phyloP scores from a whole-genome alignment of 2,797 vertebrate species.

The Siniperca scherzeri region DNA sequence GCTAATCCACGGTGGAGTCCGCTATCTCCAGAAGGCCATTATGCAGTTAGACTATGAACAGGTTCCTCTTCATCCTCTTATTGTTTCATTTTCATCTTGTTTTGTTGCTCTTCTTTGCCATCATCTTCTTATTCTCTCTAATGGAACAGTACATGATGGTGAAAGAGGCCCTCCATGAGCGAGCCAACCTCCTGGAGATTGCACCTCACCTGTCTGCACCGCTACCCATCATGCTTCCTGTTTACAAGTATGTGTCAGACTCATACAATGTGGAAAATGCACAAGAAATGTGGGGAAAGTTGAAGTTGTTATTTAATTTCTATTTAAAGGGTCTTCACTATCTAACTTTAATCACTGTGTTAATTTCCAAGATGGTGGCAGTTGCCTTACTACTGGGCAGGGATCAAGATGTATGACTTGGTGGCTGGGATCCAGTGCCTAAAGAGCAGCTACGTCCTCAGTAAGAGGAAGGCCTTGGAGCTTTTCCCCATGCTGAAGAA shows the following conservation, averaged over 20 bases:
- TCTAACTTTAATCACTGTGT: not conserved
- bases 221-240: conserved; percentile 97
- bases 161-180: conserved; percentile 96
- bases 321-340: not conserved
- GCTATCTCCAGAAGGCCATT: conserved; percentile 98
- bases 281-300: not conserved
- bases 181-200: conserved; percentile 94
- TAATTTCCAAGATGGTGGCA: conserved; percentile 94
- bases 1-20: conserved; percentile 98
- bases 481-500: conserved; percentile 97
- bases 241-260: conserved; percentile 93
- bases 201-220: conserved; percentile 96
- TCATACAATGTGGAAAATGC: not conserved
- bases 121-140: not conserved
- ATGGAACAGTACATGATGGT: conserved; percentile 94
- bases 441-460: conserved; percentile 95
- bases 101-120: not conserved
- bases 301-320: no score
- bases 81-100: accelerated
- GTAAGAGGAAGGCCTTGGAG: conserved; percentile 93
- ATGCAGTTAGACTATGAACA: conserved; percentile 96
- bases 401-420: conserved; percentile 97
- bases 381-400: conserved; percentile 97
- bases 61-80: conserved; percentile 78
- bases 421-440: conserved; percentile 94